These are phyloP conservation scores for Limnephilus rhombicus DNA, from an alignment of 2,888 invertebrate species.

Conservation along the genomic window DNA sequence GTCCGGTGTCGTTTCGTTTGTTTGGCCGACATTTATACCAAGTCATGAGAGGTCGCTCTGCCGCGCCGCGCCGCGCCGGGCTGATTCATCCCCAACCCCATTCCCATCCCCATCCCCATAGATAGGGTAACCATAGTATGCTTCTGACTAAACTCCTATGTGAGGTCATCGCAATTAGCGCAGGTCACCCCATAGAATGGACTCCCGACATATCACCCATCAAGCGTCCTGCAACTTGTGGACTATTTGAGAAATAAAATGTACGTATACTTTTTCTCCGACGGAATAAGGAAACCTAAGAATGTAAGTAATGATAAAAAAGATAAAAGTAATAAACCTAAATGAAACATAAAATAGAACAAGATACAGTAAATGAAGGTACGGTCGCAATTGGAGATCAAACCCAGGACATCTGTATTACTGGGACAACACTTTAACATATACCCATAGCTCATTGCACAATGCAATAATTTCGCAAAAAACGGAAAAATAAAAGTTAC, in stretches of 20 bases:
- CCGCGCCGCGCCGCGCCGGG: background rate
- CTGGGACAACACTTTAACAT: no score
- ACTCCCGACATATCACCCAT: background rate
- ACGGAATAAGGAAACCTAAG: no score
- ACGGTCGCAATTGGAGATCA: no score
- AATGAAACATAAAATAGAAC: no score
- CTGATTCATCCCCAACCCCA: background rate
- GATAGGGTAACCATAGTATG: background rate
- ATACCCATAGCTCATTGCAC: no score
- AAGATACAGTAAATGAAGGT: background rate
- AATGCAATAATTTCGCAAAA: no score
- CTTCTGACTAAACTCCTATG: background rate
- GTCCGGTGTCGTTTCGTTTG: constrained; percentile 15
- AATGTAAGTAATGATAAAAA: background rate
- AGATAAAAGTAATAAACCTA: no score
- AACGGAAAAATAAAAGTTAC: no score
- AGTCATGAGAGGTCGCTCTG: constrained; percentile 15
- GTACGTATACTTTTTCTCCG: no score
- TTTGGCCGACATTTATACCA: constrained; percentile 9
- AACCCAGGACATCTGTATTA: no score
- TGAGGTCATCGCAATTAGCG: background rate
- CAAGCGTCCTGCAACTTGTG: background rate
- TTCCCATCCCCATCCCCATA: background rate
- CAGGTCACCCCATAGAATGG: background rate
- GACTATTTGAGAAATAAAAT: background rate